Conservation (phyloP, 2,888 invertebrate genomes). For the Oscheius myriophilus region DNA sequence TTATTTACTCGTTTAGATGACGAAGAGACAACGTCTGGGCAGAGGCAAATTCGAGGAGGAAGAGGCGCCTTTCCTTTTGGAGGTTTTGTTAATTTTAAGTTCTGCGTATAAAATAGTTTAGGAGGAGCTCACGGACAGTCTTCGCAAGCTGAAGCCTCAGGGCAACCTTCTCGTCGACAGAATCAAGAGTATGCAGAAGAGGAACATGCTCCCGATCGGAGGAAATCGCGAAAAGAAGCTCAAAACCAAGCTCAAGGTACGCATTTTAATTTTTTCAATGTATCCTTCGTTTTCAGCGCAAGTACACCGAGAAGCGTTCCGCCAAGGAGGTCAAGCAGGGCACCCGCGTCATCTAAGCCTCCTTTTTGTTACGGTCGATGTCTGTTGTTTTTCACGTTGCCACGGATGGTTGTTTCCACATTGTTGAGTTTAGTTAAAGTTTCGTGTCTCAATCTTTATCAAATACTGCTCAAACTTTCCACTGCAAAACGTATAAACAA, state of each 20-base stretch:
- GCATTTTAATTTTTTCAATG: neutral
- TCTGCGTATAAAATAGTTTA: slow-evolving; percentile 12
- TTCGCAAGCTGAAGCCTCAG: slow-evolving; percentile 47
- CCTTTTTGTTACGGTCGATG: slow-evolving; percentile 1
- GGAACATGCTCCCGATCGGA: slow-evolving; percentile 53
- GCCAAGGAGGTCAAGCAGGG: slow-evolving; percentile 43
- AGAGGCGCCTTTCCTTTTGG: slow-evolving; percentile 45
- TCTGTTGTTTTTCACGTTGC: neutral
- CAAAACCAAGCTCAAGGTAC: slow-evolving; percentile 41
- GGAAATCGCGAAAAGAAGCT: slow-evolving; percentile 36
- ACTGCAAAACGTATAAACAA: too few relatives aligned
- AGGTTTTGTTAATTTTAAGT: slow-evolving; percentile 8
- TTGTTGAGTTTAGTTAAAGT: too few relatives aligned
- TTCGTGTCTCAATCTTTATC: too few relatives aligned
- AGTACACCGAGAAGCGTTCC: slow-evolving; percentile 40
- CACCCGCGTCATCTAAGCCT: slow-evolving; percentile 35
- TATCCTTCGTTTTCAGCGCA: slow-evolving; percentile 16
- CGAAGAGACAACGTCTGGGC: slow-evolving; percentile 41
- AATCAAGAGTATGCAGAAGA: slow-evolving; percentile 50
- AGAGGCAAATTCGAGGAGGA: slow-evolving; percentile 47
- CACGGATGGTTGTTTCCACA: too few relatives aligned
- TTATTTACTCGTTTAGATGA: too few relatives aligned
- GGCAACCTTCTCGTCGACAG: slow-evolving; percentile 50
- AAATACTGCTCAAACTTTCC: too few relatives aligned
- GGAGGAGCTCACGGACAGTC: slow-evolving; percentile 43